Percentiles rank a stretch among this genome's conserved stretches.
These are phyloP conservation scores for Lophius piscatorius DNA, from an alignment of 2,113 vertebrate species.

Conservation along the genomic window DNA sequence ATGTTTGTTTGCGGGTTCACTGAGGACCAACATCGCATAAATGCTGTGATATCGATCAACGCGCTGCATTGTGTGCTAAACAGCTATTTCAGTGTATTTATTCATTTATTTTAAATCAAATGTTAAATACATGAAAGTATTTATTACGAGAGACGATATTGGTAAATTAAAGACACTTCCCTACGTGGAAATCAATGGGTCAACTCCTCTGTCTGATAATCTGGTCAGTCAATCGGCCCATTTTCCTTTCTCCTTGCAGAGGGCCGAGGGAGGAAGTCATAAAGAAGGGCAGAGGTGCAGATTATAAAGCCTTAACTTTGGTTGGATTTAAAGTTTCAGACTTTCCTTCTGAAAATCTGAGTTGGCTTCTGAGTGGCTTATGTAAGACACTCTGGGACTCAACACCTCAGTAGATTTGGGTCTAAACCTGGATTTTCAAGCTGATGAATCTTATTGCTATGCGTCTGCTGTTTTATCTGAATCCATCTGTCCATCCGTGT, in stretches of 20 bases:
- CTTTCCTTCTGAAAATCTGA: conserved; percentile 35
- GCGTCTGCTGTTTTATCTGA: conserved; percentile 43
- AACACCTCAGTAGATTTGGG: conserved; percentile 53
- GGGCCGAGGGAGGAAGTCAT: conserved; percentile 27
- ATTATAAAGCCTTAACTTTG: conserved; percentile 33
- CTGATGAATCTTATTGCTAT: conserved; percentile 56
- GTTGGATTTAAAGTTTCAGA: conserved; percentile 54
- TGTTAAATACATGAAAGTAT: conserved; percentile 1
- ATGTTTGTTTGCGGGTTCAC: conserved; percentile 22
- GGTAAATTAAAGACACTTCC: conserved; percentile 14
- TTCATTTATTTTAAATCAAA: too few relatives aligned
- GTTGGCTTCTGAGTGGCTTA: conserved; percentile 48
- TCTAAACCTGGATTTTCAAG: conserved; percentile 62
- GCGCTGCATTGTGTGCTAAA: neutral
- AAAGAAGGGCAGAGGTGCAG: conserved; percentile 36
- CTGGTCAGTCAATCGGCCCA: conserved; percentile 34
- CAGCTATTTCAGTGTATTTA: conserved; percentile 5
- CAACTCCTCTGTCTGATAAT: conserved; percentile 27
- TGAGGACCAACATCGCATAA: conserved; percentile 7
- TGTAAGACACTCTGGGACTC: conserved; percentile 58
- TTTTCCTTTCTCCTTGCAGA: conserved; percentile 47
- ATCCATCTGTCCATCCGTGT: conserved; percentile 51
- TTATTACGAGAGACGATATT: neutral
- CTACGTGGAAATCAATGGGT: conserved; percentile 37
- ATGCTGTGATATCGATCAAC: conserved; percentile 28